A percentile compares a stretch with the other conserved stretches of the same genome.
phyloP scores from a whole-genome alignment of 2,888 invertebrate genomes.

The Tetranychus piercei region DNA sequence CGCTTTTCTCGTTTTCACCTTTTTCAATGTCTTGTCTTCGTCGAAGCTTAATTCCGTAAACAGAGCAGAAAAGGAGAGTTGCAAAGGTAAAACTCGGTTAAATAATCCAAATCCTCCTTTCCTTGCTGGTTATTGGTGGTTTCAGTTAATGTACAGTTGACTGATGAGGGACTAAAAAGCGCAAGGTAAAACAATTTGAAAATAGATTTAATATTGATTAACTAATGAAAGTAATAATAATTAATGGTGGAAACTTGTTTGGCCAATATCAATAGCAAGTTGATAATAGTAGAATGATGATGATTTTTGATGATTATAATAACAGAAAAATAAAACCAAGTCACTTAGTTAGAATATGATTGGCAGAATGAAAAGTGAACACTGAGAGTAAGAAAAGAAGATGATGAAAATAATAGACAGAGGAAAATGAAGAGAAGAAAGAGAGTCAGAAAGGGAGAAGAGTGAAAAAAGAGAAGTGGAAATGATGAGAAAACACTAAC shows the following conservation, averaged over 20 bases:
- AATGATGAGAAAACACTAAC: not conserved
- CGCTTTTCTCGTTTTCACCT: not conserved
- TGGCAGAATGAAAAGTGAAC: constrained; percentile 1
- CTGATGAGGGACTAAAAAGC: too few species aligned
- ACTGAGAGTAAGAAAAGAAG: not conserved
- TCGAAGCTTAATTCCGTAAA: not conserved
- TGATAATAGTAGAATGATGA: not conserved
- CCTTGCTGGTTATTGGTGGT: not conserved
- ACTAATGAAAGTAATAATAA: not conserved
- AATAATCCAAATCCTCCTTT: not conserved
- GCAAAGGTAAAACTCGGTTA: not conserved
- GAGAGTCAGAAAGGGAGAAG: not conserved
- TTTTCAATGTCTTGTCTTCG: not conserved
- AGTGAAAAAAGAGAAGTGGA: not conserved
- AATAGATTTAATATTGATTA: not conserved
- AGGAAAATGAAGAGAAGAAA: not conserved
- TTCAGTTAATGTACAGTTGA: too few species aligned
- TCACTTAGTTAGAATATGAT: not conserved
- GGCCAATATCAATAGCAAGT: not conserved
- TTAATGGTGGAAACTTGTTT: not conserved
- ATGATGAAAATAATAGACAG: not conserved
- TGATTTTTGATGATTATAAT: not conserved
- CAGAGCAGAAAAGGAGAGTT: not conserved
- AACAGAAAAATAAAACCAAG: not conserved
- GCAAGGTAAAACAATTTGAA: not conserved